These are phyloP conservation scores for Sparus aurata DNA, from an alignment of 2,797 vertebrate genomes.

Conservation along the genomic window DNA sequence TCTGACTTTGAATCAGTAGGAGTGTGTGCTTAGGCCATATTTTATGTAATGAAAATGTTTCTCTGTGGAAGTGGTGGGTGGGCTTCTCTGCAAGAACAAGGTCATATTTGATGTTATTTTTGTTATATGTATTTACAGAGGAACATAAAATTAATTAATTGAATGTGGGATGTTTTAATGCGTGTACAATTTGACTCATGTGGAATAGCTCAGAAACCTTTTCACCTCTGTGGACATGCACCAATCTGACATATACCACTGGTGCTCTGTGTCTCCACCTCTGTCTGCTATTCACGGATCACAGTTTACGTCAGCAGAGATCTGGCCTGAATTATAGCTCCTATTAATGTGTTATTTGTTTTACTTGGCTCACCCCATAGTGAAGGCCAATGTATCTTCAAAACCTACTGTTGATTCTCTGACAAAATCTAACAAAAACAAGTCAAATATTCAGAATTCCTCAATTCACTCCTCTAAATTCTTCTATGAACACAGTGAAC, in stretches of 20 bases:
- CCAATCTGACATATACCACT: not conserved
- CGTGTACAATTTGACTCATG: not conserved
- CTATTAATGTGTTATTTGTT: conserved; percentile 28
- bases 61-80: conserved; percentile 23
- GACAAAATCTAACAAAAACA: not conserved
- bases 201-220: not conserved
- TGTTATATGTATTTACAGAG: not conserved
- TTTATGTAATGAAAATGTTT: conserved; percentile 33
- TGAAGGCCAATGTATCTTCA: conserved; percentile 6
- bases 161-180: not conserved
- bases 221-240: not conserved
- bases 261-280: not conserved
- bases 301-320: conserved; percentile 27
- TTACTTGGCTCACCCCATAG: conserved; percentile 20
- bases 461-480: conserved; percentile 10
- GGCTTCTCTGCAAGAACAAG: not conserved
- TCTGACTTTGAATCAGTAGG: not conserved
- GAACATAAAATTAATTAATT: conserved; percentile 2
- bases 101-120: conserved; percentile 6
- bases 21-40: conserved; percentile 6
- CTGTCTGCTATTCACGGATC: conserved; percentile 18
- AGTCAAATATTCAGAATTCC: not conserved
- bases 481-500: not conserved
- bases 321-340: conserved; percentile 41
- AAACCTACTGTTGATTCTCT: conserved; percentile 3